phyloP scores from a whole-genome alignment of 92 coral and sea anemone genomes.

The Parazoanthus darwini region DNA sequence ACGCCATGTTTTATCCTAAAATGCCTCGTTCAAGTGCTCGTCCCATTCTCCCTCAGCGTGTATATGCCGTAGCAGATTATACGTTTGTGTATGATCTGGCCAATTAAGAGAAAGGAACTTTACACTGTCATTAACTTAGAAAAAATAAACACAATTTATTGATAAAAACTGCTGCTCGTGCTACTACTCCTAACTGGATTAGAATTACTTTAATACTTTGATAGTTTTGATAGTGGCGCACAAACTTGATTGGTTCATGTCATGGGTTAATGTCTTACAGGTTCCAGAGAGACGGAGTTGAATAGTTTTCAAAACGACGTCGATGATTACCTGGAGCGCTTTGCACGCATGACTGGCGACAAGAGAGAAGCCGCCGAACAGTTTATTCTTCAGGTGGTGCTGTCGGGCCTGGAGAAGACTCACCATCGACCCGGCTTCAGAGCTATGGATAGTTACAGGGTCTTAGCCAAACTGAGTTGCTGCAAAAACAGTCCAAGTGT shows the following conservation, averaged over 20 bases:
- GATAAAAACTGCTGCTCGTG: too few relatives aligned
- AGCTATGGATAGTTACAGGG: not conserved
- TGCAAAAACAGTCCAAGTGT: slow-evolving; percentile 11
- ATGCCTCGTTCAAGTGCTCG: too few relatives aligned
- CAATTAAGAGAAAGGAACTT: too few relatives aligned
- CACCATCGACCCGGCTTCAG: not conserved
- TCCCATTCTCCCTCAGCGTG: too few relatives aligned
- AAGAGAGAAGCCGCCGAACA: slow-evolving; percentile 22
- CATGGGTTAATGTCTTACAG: not conserved
- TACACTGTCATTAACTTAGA: too few relatives aligned
- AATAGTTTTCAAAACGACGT: slow-evolving; percentile 21
- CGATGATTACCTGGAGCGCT: slow-evolving; percentile 4
- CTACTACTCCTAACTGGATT: too few relatives aligned
- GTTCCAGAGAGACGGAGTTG: slow-evolving; percentile 2
- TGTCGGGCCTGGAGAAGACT: not conserved
- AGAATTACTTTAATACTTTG: too few relatives aligned
- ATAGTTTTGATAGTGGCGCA: too few relatives aligned
- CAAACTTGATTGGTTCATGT: not conserved
- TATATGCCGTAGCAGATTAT: too few relatives aligned
- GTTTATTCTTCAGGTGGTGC: not conserved
- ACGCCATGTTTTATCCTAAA: too few relatives aligned
- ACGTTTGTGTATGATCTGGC: too few relatives aligned
- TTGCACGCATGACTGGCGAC: slow-evolving; percentile 14
- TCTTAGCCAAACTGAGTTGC: slow-evolving; percentile 6
- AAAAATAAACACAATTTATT: too few relatives aligned